Conservation (phyloP, 2,113 vertebrate genomes). For the Psittacus erithacus region DNA sequence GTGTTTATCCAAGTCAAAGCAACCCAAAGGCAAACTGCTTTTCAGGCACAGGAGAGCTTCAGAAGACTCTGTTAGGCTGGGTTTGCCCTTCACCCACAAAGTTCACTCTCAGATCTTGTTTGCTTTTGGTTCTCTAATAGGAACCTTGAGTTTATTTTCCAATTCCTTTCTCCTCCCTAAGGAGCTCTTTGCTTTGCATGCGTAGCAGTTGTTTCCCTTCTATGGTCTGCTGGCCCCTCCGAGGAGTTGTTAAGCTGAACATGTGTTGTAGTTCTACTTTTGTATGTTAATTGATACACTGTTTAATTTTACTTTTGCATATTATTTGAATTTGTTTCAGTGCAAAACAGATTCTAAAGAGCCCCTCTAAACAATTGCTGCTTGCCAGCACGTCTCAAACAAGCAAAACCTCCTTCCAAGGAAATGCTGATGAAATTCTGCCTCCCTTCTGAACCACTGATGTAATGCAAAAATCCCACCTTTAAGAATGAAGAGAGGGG, state of each 20-base stretch:
- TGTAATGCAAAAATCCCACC: conserved; percentile 24
- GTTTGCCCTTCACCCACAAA: not conserved
- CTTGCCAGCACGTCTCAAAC: conserved; percentile 34
- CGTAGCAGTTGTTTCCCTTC: not conserved
- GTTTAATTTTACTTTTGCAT: conserved; percentile 71
- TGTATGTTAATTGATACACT: conserved; percentile 72
- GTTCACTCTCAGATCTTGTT: not conserved
- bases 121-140: not conserved
- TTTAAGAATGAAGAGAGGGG: not conserved
- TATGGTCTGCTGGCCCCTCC: not conserved
- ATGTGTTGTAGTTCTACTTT: conserved; percentile 50
- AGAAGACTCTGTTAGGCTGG: not conserved
- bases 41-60: not conserved
- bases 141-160: not conserved
- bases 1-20: not conserved
- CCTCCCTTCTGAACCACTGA: conserved; percentile 17
- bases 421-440: conserved; percentile 55
- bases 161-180: not conserved
- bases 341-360: conserved; percentile 67
- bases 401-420: conserved; percentile 37
- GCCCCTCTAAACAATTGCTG: conserved; percentile 47
- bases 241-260: conserved; percentile 54
- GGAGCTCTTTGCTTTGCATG: conserved; percentile 15
- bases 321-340: conserved; percentile 68
- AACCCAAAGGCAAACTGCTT: not conserved